A percentile compares a stretch with the other conserved stretches of the same genome.
Evolutionary conservation across 2,113 vertebrate species (phyloP).

Genomic region (Elanus axillaris): DNA sequence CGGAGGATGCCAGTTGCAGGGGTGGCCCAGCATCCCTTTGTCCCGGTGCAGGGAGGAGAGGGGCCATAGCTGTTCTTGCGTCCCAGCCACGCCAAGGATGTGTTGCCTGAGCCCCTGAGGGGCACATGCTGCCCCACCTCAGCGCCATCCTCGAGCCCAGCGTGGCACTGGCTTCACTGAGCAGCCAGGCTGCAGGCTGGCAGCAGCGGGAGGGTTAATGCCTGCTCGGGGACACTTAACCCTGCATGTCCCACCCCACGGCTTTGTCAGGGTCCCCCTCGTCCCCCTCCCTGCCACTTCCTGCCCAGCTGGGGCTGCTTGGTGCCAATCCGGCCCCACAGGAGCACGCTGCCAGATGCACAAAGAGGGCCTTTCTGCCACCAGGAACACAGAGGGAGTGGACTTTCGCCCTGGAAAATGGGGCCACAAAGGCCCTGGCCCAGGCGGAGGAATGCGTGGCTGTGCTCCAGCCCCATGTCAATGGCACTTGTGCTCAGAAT

Average conservation of each 20-base stretch:
- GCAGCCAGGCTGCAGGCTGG: not conserved
- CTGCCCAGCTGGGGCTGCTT: slow-evolving; percentile 82
- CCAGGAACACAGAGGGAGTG: slow-evolving; percentile 61
- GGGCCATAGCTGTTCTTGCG: not conserved
- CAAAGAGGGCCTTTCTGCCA: slow-evolving; percentile 72
- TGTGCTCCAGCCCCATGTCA: slow-evolving; percentile 57
- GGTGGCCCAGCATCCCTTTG: not conserved
- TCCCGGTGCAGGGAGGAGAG: rapidly evolving
- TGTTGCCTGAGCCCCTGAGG: not conserved
- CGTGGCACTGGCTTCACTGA: not conserved
- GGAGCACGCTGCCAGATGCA: slow-evolving; percentile 48
- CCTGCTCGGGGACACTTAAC: slow-evolving; percentile 38
- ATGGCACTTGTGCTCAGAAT: slow-evolving; percentile 68
- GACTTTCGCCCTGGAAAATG: slow-evolving; percentile 61
- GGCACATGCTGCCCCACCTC: not conserved
- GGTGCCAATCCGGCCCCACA: slow-evolving; percentile 69
- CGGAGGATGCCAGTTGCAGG: not conserved
- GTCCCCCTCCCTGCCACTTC: slow-evolving; percentile 68
- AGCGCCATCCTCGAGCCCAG: not conserved
- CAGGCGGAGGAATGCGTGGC: slow-evolving; percentile 63
- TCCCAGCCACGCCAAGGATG: not conserved
- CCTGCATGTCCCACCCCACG: slow-evolving; percentile 14
- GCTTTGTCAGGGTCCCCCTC: slow-evolving; percentile 46
- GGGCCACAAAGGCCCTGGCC: slow-evolving; percentile 68
- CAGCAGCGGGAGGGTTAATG: slow-evolving; percentile 31